Base-by-base conservation (phyloP, 2,113 vertebrate genomes). In the Corvus hawaiiensis region DNA sequence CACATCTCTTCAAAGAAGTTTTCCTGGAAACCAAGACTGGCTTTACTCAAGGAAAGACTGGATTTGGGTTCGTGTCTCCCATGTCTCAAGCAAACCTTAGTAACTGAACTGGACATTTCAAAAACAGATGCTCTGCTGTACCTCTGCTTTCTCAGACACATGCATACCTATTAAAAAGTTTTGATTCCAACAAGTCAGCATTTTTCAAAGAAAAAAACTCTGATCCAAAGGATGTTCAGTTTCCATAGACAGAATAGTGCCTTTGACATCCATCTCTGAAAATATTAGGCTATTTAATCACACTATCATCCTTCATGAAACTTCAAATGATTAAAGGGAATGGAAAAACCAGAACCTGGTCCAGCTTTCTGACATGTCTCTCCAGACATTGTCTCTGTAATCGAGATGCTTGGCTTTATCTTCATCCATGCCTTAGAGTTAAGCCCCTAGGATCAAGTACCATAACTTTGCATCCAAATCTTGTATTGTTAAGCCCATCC, bases 311-410 rank as follows among this genome's bases (percentile, higher is more conserved):
- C 35, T 52, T 89, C 84, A 64, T 49, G 82, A 86, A 58, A 87
- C 87, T 84, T 87, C 51, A 92, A 39, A 54, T 68, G 1, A 87
- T 44, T 81, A 82, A 94, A 75, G 24, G 48, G n/a, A 93, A 78
- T 30, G 22, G 30, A 68, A 89, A 87, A 93, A 61, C 11, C 67
- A 77, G 20, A 82, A 21, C 4, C 30, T 56, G 28, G n/a, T 75
- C 49, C 74, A 90, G 41, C 35, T 69, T 35, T 39, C 63, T 90
- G 55, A 55, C 15, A 32, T 62, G 13, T 35, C 39, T 41, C n/a
- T 83, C 35, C 55, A 76, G 48, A 78, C 20, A 72, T 1, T 2
- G 9, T 64, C 76, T 79, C 62, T 58, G n/a, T 20, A 81, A 69
- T 11, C 1, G 0, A 74, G 49, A 55, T 77, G 37, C 18, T 74